phyloP scores from a whole-genome alignment of 2,888 invertebrate genomes.

The Cryptocephalus moraei region DNA sequence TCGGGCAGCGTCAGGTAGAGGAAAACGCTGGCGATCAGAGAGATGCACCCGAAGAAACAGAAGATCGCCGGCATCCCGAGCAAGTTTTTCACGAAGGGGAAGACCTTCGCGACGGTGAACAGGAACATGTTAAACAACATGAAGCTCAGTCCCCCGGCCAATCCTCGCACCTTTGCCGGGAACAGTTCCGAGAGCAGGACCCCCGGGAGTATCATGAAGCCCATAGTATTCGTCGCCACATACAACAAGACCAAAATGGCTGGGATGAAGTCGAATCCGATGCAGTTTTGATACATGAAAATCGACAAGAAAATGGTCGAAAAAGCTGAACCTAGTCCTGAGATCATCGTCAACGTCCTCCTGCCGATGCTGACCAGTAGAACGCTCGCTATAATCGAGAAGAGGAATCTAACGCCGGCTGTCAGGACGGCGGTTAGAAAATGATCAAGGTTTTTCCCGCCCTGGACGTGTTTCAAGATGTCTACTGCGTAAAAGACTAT shows the following conservation, averaged over 20 bases:
- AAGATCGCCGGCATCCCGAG: constrained; percentile 61
- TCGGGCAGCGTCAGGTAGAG: constrained; percentile 62
- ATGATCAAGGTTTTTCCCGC: constrained; percentile 39
- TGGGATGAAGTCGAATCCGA: constrained; percentile 33
- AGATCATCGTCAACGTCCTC: constrained; percentile 53
- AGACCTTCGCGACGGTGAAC: constrained; percentile 60
- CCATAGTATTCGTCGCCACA: constrained; percentile 63
- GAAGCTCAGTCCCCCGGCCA: constrained; percentile 64
- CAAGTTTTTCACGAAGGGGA: constrained; percentile 48
- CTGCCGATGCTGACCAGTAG: constrained; percentile 54
- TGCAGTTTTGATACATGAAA: constrained; percentile 25
- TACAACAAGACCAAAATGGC: constrained; percentile 51
- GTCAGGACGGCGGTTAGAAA: constrained; percentile 58
- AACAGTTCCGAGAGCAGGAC: constrained; percentile 67
- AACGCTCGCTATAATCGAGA: constrained; percentile 56
- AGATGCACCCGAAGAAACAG: constrained; percentile 55
- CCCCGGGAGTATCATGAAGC: constrained; percentile 64
- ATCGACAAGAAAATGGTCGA: constrained; percentile 43
- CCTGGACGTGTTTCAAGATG: constrained; percentile 47
- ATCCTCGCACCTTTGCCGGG: constrained; percentile 60
- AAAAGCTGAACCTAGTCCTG: constrained; percentile 55
- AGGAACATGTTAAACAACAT: constrained; percentile 58
- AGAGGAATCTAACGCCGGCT: constrained; percentile 53
- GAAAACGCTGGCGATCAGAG: constrained; percentile 52
- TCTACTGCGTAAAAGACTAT: constrained; percentile 73